Conservation (phyloP, 2,797 vertebrate genomes). For the Corythornis leucogaster region DNA sequence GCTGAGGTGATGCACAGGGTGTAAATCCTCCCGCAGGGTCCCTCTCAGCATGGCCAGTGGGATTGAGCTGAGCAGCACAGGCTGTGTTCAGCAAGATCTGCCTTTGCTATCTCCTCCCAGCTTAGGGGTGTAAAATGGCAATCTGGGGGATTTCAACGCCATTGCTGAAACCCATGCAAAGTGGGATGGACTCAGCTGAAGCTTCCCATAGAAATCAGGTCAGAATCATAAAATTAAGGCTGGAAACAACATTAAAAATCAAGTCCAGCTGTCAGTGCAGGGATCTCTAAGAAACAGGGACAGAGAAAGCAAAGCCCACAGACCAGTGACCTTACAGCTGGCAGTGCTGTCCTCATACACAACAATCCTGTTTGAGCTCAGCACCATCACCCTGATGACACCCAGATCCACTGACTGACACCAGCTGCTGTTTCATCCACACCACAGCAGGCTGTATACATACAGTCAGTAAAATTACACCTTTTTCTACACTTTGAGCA, state of each 20-base stretch:
- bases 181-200: not conserved
- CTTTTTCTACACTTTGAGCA: not conserved
- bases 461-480: too few relatives aligned
- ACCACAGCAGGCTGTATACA: not conserved
- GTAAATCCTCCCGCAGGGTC: rapidly evolving
- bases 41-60: rapidly evolving
- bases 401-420: rapidly evolving
- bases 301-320: not conserved
- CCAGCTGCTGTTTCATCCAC: too few relatives aligned
- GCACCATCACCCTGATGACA: not conserved
- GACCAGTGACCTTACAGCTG: rapidly evolving
- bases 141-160: not conserved
- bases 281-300: not conserved
- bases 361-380: not conserved
- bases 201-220: rapidly evolving
- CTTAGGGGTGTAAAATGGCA: not conserved
- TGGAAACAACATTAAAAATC: too few relatives aligned
- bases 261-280: not conserved
- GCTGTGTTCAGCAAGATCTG: not conserved
- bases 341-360: not conserved
- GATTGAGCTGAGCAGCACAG: not conserved
- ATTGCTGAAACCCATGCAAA: not conserved
- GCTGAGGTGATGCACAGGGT: too few relatives aligned
- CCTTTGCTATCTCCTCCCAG: not conserved
- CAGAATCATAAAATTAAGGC: too few relatives aligned